Conservation (phyloP, 2,888 invertebrate genomes). For the Tipula unca region DNA sequence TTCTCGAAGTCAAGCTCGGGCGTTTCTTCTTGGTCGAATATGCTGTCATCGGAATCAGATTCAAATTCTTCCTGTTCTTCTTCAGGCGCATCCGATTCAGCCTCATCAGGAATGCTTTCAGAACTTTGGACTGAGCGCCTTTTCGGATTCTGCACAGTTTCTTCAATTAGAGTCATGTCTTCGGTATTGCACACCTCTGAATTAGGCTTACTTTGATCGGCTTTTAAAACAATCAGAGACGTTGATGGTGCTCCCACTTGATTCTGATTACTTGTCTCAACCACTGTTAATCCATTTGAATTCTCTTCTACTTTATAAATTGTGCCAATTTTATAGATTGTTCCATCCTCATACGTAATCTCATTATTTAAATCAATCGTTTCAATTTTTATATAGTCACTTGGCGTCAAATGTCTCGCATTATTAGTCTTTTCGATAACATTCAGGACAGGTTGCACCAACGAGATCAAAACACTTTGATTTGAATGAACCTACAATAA, state of each 20-base stretch:
- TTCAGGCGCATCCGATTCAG: not conserved
- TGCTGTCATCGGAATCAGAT: not conserved
- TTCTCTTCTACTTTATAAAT: not conserved
- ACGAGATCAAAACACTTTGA: not conserved
- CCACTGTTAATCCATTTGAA: not conserved
- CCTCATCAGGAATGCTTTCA: not conserved
- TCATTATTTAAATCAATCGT: not conserved
- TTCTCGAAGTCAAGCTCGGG: not conserved
- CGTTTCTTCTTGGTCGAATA: constrained; percentile 15
- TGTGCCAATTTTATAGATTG: not conserved
- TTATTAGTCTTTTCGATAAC: not conserved
- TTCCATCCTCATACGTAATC: not conserved
- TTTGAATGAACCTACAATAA: not conserved
- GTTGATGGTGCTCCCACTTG: not conserved
- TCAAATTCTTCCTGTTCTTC: not conserved
- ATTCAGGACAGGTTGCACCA: not conserved
- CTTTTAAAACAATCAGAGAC: not conserved
- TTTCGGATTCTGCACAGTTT: not conserved
- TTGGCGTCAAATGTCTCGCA: not conserved
- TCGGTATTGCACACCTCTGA: not conserved
- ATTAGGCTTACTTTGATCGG: not conserved
- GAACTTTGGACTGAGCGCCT: not conserved
- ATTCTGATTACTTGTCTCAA: not conserved
- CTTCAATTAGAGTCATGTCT: not conserved
- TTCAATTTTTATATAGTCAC: not conserved